Evolutionary conservation across 2,888 invertebrate species (phyloP), one percentile per base, ranked within the genome.

Genomic region (Zele albiditarsus): DNA sequence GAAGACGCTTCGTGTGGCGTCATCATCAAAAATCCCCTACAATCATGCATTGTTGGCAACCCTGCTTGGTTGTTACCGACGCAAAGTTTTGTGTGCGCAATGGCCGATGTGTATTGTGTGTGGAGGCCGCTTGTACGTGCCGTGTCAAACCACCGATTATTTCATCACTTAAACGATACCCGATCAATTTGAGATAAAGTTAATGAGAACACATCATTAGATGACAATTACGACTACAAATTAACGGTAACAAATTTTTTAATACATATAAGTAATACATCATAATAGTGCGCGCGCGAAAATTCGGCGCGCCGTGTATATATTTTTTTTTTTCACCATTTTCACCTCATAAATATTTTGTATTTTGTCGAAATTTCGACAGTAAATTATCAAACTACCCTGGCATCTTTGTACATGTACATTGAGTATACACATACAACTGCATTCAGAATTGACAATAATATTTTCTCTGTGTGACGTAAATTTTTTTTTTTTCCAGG

Each of bases 31-130:
- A 78, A 76, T 27, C 74, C 57, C 76, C 77, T 73, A 66, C 12
- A 57, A 31, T 8, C 12, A 67, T 71, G 42, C 53, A 27, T 8
- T 23, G 67, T 80, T 80, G 80, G 80, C 69, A 75, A 28, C 76
- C 69, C 31, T 53, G 74, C 38, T 49, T 46, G 63, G 60, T 72
- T 70, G 77, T 76, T 78, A 74, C 72, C 78, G 79, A 78, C 79
- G 82, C 82, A 81, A 82, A 82, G 16, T 53, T 53, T 82, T 80
- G 78, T 80, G 79, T 81, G 79, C 76, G 82, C 80, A 83, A 85
- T 82, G 84, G 81, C 81, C 81, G 82, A 84, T 74, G 78, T 80
- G 76, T 79, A 77, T 81, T 78, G 80, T 78, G 79, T 78, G 80
- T 78, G 79, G 76, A 78, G 82, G 77, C 82, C 81, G 81, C 81